phyloP scores from a whole-genome alignment of 2,113 vertebrate species.

The Ifrita kowaldi region DNA sequence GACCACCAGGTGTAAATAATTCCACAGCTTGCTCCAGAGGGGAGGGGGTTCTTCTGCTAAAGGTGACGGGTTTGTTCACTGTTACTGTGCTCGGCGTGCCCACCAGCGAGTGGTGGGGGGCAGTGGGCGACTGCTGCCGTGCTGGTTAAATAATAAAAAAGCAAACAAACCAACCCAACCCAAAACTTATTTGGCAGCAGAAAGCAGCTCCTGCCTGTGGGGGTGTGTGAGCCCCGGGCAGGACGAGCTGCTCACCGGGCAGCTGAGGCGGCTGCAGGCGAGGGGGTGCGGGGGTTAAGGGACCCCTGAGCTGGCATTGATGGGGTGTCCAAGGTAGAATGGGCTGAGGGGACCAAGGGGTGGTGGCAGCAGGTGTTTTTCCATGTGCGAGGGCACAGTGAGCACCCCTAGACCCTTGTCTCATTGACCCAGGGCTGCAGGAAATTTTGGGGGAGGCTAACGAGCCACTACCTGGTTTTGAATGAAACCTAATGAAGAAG shows the following conservation, averaged over 20 bases:
- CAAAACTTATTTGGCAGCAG: slow-evolving; percentile 76
- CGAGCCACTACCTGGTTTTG: not conserved
- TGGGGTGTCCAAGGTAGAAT: not conserved
- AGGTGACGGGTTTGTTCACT: slow-evolving; percentile 74
- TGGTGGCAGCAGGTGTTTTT: not conserved
- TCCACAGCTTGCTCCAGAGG: slow-evolving; percentile 79
- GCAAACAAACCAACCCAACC: not conserved
- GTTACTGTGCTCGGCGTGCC: slow-evolving; percentile 74
- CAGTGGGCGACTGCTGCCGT: slow-evolving; percentile 80
- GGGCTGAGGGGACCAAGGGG: not conserved
- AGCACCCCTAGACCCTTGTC: not conserved
- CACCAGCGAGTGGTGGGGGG: slow-evolving; percentile 78
- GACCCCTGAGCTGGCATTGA: not conserved
- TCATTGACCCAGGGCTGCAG: not conserved
- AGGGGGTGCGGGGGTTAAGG: not conserved
- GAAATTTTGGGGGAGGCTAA: not conserved
- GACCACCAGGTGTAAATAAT: slow-evolving; percentile 85
- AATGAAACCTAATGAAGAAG: not conserved
- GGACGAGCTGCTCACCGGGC: rapidly evolving
- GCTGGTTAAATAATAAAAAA: slow-evolving; percentile 84
- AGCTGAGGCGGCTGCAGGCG: rapidly evolving
- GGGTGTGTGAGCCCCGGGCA: not conserved
- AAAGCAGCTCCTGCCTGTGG: not conserved
- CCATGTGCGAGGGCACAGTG: no score
- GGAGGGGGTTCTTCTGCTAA: slow-evolving; percentile 67